Base-by-base conservation (phyloP, 2,113 vertebrate genomes). In the Psittacus erithacus region DNA sequence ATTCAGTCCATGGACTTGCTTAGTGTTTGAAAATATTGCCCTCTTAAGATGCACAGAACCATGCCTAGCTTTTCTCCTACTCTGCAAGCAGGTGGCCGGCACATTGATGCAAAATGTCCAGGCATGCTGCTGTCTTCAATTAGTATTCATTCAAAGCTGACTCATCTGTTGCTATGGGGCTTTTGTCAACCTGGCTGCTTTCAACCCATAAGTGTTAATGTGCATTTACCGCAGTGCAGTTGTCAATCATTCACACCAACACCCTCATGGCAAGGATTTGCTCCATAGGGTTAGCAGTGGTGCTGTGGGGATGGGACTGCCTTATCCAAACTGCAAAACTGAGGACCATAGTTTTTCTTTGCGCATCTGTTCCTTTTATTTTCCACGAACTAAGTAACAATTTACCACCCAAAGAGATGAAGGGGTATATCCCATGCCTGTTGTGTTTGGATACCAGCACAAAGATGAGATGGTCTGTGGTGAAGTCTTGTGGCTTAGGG, bases 341-440 rank as follows among this genome's bases (percentile, higher is more conserved):
- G 28, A 84, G 92, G 39, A 25, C 59, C 60, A 44, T 1, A 2
- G 33, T 82, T 92, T 87, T 81, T 35, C 93, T 96, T 90, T 67
- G 49, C 82, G 78, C 96, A 96, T 97, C 95, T 97, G 97, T 85
- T 96, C 60, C 50, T 97, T 93, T 96, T 96, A 44, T 97, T 98
- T 97, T 97, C 89, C 81, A 23, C 49, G 92, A 80, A 38, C 78
- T 74, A 57, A 71, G 84, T 92, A 83, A 96, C 59, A 89, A 43
- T 93, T 93, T 98, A 94, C 97, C 98, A 97, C 97, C 96, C 98
- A 98, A 97, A 95, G 93, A 98, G 97, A 97, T 98, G 96, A 98
- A 98, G 94, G 95, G 55, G 55, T 74, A 73, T 86, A 87, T 57
- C 53, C 79, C 74, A n/a, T 76, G 80, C 70, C 62, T 93, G 60